A percentile compares a stretch with the other conserved stretches of the same genome.
phyloP scores from a whole-genome alignment of 2,113 vertebrate genomes.

The Brachypodius melanocephalos region DNA sequence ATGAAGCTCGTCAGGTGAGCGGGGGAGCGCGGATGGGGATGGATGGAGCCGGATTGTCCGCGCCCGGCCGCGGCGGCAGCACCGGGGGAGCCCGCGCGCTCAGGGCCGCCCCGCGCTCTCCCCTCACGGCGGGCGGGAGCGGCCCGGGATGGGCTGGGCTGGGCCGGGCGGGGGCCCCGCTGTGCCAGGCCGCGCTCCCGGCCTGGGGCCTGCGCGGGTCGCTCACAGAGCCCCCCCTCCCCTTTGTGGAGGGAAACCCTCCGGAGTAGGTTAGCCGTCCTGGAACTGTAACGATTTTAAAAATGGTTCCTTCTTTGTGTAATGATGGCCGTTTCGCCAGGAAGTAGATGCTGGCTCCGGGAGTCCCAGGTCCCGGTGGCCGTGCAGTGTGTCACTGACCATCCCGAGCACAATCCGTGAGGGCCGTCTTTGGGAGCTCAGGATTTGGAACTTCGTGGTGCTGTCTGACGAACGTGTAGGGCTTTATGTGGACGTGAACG shows the following conservation, averaged over 20 bases:
- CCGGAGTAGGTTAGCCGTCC: too few species aligned
- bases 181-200: background rate
- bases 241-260: accelerated
- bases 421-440: accelerated
- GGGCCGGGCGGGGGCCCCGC: too few species aligned
- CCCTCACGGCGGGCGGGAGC: background rate
- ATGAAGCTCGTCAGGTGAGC: background rate
- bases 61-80: background rate
- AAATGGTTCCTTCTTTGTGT: background rate
- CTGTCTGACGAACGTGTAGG: accelerated
- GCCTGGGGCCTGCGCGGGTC: background rate
- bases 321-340: background rate
- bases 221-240: background rate
- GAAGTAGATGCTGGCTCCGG: background rate
- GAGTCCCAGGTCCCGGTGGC: accelerated
- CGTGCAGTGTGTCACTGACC: accelerated
- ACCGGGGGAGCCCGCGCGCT: background rate
- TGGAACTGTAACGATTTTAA: too few species aligned
- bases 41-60: background rate
- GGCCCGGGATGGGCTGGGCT: background rate
- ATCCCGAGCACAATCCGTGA: accelerated
- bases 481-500: background rate
- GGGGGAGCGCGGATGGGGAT: background rate
- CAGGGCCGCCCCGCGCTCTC: background rate
- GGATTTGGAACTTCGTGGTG: accelerated